phyloP scores from a whole-genome alignment of 2,113 vertebrate genomes.

The Gopherus flavomarginatus region DNA sequence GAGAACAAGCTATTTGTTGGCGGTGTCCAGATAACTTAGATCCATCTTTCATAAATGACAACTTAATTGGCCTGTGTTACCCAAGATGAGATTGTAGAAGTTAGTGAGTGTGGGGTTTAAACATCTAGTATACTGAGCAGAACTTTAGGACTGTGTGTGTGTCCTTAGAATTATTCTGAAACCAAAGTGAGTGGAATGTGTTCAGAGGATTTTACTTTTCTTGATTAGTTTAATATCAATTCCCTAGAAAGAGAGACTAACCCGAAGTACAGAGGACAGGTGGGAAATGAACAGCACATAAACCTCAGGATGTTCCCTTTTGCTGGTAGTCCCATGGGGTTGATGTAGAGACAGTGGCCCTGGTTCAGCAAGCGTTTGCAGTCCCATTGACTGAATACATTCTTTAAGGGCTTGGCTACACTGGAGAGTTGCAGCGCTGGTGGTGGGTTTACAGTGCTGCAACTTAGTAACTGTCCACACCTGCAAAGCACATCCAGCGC shows the following conservation, averaged over 20 bases:
- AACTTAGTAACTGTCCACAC: too few relatives aligned
- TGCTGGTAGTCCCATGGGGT: neutral
- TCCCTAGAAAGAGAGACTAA: neutral
- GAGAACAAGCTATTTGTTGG: neutral
- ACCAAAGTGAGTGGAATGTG: neutral
- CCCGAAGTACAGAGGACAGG: neutral
- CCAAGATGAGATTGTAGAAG: neutral
- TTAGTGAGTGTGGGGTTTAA: slow-evolving; percentile 37
- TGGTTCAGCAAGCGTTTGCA: neutral
- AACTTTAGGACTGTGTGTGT: slow-evolving; percentile 11
- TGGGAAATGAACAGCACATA: neutral
- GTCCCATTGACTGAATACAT: neutral
- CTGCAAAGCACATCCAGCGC: too few relatives aligned
- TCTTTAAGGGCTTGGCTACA: neutral
- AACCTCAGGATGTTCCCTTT: neutral
- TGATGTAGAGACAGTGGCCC: neutral
- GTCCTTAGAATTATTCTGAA: slow-evolving; percentile 12
- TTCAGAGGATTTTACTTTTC: neutral
- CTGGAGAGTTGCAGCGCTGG: too few relatives aligned
- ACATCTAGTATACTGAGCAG: neutral
- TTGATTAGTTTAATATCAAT: neutral
- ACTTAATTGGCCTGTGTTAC: neutral
- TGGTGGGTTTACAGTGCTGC: too few relatives aligned
- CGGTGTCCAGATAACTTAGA: neutral
- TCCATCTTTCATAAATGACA: slow-evolving; percentile 14